Base-by-base conservation (phyloP, 2,888 invertebrate genomes). In the Petrolisthes cinctipes region DNA sequence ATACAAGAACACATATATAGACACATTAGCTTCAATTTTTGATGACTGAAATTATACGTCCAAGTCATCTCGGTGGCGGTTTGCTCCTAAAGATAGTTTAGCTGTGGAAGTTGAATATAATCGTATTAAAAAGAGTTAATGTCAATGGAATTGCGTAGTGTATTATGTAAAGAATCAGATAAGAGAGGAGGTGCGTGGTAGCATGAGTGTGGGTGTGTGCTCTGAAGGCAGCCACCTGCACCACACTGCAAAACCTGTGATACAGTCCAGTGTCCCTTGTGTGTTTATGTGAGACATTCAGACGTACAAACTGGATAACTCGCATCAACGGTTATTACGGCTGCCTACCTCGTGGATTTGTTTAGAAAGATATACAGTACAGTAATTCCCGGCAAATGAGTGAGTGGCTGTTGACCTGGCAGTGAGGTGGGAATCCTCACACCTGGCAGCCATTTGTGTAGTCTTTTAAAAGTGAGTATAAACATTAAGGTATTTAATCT, bases 161-260 rank as follows among this genome's bases (percentile, higher is more conserved):
- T 61, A 61, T 9, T 9, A 61, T 2, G 17, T 61, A 14, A 61
- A 9, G 11, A 61, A 61, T 17, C 17, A 61, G 61, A 61, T 61
- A 17, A 14, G 61, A 61, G 9, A 17, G 9, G 61, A 14, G 61
- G 11, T 61, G 61, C 61, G 61, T 61, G 61, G 9, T 14, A 61
- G 11, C 17, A 61, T 61, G n/a, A 17, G 14, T n/a, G 71, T 71
- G 71, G 71, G 71, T 71, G 71, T 17, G n/a, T 6, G 14, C 71
- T 71, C 11, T n/a, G 14, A 6, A 71, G 17, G 4, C 11, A 71
- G 71, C 71, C 71, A 71, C 61, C 61, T 17, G 17, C 11, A 61
- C 61, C 86, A 82, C 86, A 73, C 76, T 86, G 57, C 76, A 82
- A 86, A 82, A 86, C 86, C 86, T 86, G 86, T 86, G 86, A 86